Base-by-base conservation (phyloP, 2,113 vertebrate species). In the Paramormyrops kingsleyae region DNA sequence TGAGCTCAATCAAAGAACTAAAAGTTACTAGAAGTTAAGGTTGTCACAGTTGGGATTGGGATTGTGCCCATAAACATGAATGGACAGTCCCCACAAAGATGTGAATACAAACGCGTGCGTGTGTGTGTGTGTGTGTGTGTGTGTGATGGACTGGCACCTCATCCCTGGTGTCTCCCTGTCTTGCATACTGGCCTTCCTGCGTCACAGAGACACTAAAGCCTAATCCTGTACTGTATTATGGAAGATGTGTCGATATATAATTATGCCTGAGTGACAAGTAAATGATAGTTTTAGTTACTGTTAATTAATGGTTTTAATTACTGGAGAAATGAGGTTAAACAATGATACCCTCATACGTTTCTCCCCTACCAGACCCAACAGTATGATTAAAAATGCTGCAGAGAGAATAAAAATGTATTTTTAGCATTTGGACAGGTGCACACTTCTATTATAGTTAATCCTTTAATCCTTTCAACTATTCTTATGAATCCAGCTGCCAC, bases 271-370 rank as follows among this genome's bases (percentile, higher is more conserved):
- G 13, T 80, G 35, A 80, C 91, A 92, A 88, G 50, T 87, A 93
- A 93, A 94, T 92, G 87, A 46, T 47, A 46, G 83, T 47, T 47
- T 46, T 46, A 44, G 39, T 83, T 83, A 83, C 77, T 83, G 39
- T 44, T 44, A 83, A 83, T 70, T 70, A 70, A 70, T 27, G 27
- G 62, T 70, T 70, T 70, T 80, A 42, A 42, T 80, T 80, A 80
- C 35, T 80, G 35, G 39, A 84, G 17, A 84, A 47, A 47, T 47
- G 21, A 84, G 39, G 83, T 44, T 84, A 44, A 46, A 84, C 83
- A 84, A 84, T 47, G 44, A 84, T 24, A 84, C 39, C 83, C 44
- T 84, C 83, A 44, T 47, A 84, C 44, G 12, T 84, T 70, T 66
- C 13, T 47, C 19, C 39, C 35, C 39, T 44, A 47, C 42, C 46